phyloP scores from a whole-genome alignment of 2,888 invertebrate genomes.

The Cheilosia impressa region DNA sequence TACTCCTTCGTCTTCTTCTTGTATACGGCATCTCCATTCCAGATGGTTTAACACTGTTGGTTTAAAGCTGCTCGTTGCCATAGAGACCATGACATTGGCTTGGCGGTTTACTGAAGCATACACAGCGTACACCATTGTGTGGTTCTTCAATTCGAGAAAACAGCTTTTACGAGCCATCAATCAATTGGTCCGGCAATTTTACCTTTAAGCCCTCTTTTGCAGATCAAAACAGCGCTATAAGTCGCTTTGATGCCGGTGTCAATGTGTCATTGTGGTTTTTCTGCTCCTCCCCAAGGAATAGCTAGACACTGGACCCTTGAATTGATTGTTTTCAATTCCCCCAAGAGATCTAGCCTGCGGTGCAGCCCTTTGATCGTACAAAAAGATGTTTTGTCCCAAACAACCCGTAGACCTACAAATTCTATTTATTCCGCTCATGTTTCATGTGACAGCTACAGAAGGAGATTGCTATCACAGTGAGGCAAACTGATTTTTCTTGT shows the following conservation, averaged over 20 bases:
- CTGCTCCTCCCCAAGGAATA: constrained; percentile 4
- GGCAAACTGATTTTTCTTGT: constrained; percentile 40
- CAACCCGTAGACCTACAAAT: constrained; percentile 34
- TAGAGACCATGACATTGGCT: constrained; percentile 66
- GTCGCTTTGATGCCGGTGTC: constrained; percentile 56
- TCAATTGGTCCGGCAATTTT: constrained; percentile 55
- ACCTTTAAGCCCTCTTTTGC: constrained; percentile 33
- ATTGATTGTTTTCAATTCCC: constrained; percentile 42
- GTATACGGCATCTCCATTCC: constrained; percentile 36
- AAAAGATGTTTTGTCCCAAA: not conserved
- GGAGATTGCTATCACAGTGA: constrained; percentile 49
- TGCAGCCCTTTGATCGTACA: constrained; percentile 52
- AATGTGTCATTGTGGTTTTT: constrained; percentile 57
- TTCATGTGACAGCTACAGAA: constrained; percentile 64
- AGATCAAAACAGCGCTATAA: constrained; percentile 30
- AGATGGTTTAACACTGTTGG: constrained; percentile 61
- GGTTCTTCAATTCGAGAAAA: constrained; percentile 58
- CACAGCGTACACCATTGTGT: constrained; percentile 39
- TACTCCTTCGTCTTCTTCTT: constrained; percentile 56
- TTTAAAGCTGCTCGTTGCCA: constrained; percentile 21
- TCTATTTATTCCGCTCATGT: constrained; percentile 58
- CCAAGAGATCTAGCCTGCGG: constrained; percentile 15
- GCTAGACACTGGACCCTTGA: constrained; percentile 7
- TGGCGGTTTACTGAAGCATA: constrained; percentile 39
- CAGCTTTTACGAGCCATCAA: constrained; percentile 69